Base-by-base conservation (phyloP, 2,888 invertebrate species). In the Oligia strigilis region DNA sequence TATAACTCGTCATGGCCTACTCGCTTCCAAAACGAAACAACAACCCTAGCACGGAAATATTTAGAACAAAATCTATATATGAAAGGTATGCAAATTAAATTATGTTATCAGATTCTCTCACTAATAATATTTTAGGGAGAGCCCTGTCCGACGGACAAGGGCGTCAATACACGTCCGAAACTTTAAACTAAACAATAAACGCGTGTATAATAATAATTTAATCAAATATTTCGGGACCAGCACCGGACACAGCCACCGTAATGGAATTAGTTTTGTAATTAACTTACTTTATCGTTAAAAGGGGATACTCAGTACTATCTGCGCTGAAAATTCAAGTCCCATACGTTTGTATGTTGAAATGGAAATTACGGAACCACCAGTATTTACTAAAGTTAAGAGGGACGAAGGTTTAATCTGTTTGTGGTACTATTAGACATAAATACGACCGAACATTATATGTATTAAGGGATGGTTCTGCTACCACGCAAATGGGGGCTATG, bases 221-320 rank as follows among this genome's bases (percentile, higher is more conserved):
- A 92, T 91, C 90, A 86, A 87, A 92, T 92, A 90, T 89, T 90
- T 91, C 80, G 89, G 90, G 90, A 87, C 88, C 82, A 81, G 89
- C 80, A 82, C 83, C 88, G 88, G 88, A 87, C 90, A 90, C 88
- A 89, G 89, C 90, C 88, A 88, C 91, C 90, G 91, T 94, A 94
- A 94, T 93, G 92, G 93, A 94, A 95, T 94, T 94, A 94, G 94
- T 95, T 95, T 92, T 80, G 92, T 94, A 94, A 95, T 94, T 94
- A 93, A 94, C 91, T 94, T 93, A 93, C 92, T 94, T 94, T 93
- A 93, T 94, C 91, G 91, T 91, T 93, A 92, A 93, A 95, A 94
- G 92, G 94, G 95, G 92, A 90, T 91, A 87, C 86, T 90, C 89
- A 88, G 87, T 87, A 92, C 90, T 93, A 92, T 93, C 91, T 90